phyloP scores from a whole-genome alignment of 2,113 vertebrate species.

The Crypturellus undulatus region DNA sequence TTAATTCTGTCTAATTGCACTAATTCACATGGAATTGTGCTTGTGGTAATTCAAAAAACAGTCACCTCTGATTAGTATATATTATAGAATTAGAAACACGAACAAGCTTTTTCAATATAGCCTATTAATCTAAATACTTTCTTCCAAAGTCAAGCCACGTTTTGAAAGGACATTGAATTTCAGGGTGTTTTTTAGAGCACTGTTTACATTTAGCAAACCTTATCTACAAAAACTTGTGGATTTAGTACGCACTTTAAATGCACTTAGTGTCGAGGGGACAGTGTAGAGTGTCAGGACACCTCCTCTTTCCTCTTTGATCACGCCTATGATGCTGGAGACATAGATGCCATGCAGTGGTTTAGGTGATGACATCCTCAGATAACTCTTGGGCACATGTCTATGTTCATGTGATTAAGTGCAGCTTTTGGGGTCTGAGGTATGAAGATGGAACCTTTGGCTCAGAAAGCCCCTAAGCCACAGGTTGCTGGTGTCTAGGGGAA shows the following conservation, averaged over 20 bases:
- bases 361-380: not conserved
- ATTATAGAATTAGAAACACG: not conserved
- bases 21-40: not conserved
- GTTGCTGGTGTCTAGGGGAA: not conserved
- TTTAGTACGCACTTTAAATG: not conserved
- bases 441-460: not conserved
- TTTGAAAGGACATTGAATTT: not conserved
- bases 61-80: constrained; percentile 51
- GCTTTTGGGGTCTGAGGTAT: not conserved
- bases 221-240: not conserved
- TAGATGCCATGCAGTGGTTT: not conserved
- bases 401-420: not conserved
- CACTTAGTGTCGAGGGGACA: not conserved
- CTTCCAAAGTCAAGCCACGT: not conserved
- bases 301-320: not conserved
- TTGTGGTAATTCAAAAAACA: constrained; percentile 18
- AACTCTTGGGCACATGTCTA: not conserved
- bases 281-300: not conserved
- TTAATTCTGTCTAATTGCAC: constrained; percentile 35
- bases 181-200: not conserved
- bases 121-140: constrained; percentile 20
- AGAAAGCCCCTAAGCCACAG: not conserved
- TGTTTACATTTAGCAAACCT: not conserved
- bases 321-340: not conserved
- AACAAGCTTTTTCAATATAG: not conserved